These are phyloP conservation scores for Chaetophractus vellerosus DNA, from an alignment of 2,797 vertebrate species.

Conservation along the genomic window DNA sequence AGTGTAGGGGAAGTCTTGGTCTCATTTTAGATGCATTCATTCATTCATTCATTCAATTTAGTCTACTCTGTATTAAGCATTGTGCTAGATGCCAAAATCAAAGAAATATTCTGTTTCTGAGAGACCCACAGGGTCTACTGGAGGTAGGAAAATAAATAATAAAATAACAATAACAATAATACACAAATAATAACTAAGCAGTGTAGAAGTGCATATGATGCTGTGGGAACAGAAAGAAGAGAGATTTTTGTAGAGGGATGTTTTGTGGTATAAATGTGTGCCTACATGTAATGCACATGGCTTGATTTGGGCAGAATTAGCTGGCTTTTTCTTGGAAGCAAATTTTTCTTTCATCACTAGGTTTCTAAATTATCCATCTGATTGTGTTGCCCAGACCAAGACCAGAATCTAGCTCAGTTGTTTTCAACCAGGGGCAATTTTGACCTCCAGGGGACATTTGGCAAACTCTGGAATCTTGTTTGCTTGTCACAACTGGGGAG, in stretches of 20 bases:
- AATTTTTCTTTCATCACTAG: background rate
- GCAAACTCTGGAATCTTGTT: background rate
- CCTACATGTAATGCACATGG: fast-evolving
- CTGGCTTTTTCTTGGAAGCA: background rate
- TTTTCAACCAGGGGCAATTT: background rate
- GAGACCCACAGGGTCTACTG: background rate
- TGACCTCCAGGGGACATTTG: background rate
- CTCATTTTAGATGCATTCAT: background rate
- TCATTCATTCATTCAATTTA: background rate
- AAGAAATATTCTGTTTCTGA: background rate
- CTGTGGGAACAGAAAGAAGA: background rate
- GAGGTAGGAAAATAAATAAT: background rate
- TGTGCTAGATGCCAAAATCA: background rate
- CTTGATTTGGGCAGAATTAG: background rate
- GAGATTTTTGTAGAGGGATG: background rate
- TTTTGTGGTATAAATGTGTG: fast-evolving
- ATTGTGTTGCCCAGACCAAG: background rate
- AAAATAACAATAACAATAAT: background rate
- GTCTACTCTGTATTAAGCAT: background rate
- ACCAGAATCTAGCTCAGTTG: background rate
- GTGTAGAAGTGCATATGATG: fast-evolving
- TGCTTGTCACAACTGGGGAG: background rate
- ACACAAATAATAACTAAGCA: background rate
- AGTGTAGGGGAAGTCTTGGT: background rate
- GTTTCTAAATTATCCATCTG: background rate